Evolutionary conservation across 2,113 vertebrate species (phyloP).

Genomic region (Canis aureus): DNA sequence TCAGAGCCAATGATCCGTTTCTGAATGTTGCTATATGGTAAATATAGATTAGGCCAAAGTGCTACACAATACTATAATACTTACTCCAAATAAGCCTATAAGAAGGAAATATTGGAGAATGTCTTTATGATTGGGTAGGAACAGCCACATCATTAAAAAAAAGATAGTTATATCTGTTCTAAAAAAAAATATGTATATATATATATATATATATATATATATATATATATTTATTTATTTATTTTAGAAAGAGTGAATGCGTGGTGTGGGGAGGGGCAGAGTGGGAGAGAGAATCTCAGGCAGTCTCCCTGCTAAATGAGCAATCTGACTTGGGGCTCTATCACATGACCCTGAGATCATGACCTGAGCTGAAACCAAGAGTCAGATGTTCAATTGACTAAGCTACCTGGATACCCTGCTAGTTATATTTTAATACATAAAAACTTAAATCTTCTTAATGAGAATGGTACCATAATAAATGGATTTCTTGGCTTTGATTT

Average conservation of each 20-base stretch:
- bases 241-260: neutral
- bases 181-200: too few relatives aligned
- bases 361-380: neutral
- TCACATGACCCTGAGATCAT: neutral
- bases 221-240: neutral
- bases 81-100: neutral
- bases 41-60: neutral
- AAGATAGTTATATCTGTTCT: neutral
- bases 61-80: neutral
- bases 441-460: conserved; percentile 14
- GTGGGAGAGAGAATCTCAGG: neutral
- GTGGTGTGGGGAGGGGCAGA: neutral
- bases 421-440: neutral
- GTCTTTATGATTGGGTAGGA: neutral
- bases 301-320: neutral
- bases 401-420: neutral
- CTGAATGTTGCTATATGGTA: neutral
- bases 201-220: too few relatives aligned
- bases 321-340: neutral
- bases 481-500: conserved; percentile 6
- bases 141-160: neutral
- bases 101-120: conserved; percentile 33
- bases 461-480: neutral
- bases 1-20: neutral
- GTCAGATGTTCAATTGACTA: neutral